Conservation (phyloP, 1,140 invertebrate species). For the Vanessa atalanta region DNA sequence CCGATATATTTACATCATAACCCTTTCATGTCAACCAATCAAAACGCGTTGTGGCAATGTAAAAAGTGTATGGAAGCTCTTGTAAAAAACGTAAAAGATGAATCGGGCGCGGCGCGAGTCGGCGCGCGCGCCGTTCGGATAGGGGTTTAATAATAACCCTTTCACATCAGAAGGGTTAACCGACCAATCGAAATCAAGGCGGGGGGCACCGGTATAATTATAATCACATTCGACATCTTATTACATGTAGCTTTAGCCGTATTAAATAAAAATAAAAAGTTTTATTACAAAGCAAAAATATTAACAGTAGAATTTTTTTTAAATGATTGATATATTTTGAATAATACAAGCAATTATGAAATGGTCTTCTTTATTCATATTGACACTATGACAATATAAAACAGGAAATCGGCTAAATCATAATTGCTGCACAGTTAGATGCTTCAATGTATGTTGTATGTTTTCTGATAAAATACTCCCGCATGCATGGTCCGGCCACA, state of each 20-base stretch:
- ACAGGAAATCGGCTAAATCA: constrained; percentile 35
- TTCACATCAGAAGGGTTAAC: constrained; percentile 68
- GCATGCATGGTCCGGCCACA: constrained; percentile 62
- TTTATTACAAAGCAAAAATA: not conserved
- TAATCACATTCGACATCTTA: constrained; percentile 1
- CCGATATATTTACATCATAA: constrained; percentile 70
- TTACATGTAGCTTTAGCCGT: not conserved
- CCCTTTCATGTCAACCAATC: constrained; percentile 71
- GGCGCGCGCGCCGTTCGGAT: constrained; percentile 58
- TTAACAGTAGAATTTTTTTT: not conserved
- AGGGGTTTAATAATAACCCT: constrained; percentile 77
- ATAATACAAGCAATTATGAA: constrained; percentile 1
- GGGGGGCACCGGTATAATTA: constrained; percentile 55
- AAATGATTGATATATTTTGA: not conserved
- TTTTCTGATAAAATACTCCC: constrained; percentile 65
- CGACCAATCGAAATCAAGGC: constrained; percentile 68
- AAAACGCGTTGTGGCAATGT: constrained; percentile 46
- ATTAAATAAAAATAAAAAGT: not conserved
- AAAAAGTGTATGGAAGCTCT: constrained; percentile 59
- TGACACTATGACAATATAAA: constrained; percentile 2
- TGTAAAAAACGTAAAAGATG: constrained; percentile 74
- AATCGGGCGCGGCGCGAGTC: constrained; percentile 43
- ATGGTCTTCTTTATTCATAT: not conserved
- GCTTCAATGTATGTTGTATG: constrained; percentile 4
- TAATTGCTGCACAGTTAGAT: constrained; percentile 3